Evolutionary conservation across 2,888 invertebrate genomes (phyloP).

Genomic region (Melanargia galathea): DNA sequence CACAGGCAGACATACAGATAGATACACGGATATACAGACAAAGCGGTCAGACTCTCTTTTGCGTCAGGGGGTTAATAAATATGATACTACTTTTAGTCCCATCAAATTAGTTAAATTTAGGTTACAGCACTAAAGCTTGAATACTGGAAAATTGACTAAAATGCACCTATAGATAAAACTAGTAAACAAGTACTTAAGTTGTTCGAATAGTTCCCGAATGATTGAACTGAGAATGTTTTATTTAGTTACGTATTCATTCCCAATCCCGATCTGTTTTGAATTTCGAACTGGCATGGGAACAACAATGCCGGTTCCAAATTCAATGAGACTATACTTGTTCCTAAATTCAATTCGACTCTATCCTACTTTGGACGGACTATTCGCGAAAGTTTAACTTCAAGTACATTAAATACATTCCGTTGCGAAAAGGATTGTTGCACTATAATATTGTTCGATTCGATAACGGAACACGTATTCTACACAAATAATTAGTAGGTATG

Average conservation of each 20-base stretch:
- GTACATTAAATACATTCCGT: slow-evolving; percentile 1
- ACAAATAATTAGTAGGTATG: too few relatives aligned
- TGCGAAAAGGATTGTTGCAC: background rate
- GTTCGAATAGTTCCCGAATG: background rate
- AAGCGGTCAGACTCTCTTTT: too few relatives aligned
- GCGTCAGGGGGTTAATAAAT: too few relatives aligned
- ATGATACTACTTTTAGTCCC: too few relatives aligned
- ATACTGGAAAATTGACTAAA: background rate
- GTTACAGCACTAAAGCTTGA: too few relatives aligned
- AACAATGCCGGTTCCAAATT: slow-evolving; percentile 20
- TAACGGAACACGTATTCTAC: background rate
- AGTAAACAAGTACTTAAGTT: background rate
- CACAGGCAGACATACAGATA: too few relatives aligned
- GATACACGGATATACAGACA: too few relatives aligned
- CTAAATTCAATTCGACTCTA: slow-evolving; percentile 24
- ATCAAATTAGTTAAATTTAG: too few relatives aligned
- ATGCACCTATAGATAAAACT: background rate
- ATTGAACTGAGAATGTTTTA: background rate
- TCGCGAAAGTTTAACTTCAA: slow-evolving; percentile 18
- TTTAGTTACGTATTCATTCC: background rate
- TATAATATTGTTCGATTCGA: background rate
- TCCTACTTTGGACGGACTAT: slow-evolving; percentile 21
- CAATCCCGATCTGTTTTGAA: slow-evolving; percentile 15
- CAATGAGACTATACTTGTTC: slow-evolving; percentile 20
- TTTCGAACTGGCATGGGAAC: slow-evolving; percentile 21